Evolutionary conservation across 53 echinoderm and acorn worm species (phyloP).

Genomic region (Pentamera pediparva): DNA sequence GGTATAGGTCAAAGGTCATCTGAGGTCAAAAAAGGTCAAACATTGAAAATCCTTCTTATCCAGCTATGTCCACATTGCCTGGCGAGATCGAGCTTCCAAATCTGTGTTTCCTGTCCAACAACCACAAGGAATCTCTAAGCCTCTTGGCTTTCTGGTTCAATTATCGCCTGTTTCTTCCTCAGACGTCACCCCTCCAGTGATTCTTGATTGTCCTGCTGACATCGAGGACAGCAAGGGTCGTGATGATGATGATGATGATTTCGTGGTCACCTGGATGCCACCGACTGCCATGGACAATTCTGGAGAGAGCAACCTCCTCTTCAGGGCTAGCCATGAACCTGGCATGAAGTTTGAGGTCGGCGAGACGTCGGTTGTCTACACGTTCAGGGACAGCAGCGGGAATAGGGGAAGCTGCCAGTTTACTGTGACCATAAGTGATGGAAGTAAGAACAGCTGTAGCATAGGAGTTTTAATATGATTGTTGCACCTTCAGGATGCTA

Average conservation of each 20-base stretch:
- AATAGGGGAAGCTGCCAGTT: background rate
- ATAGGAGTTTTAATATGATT: no score
- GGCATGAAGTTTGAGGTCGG: background rate
- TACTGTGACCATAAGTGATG: slow-evolving; percentile 1
- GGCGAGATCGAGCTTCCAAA: no score
- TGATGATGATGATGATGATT: background rate
- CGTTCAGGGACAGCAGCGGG: background rate
- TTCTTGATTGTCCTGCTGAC: background rate
- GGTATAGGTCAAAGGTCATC: no score
- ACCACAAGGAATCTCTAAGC: background rate
- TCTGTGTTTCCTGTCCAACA: no score
- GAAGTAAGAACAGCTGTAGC: slow-evolving; percentile 8
- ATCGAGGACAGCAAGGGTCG: background rate
- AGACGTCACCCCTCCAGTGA: slow-evolving; percentile 2
- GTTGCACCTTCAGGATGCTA: background rate
- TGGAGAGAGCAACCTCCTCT: background rate
- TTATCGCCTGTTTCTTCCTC: background rate
- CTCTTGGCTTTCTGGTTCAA: no score
- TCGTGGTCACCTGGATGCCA: slow-evolving; percentile 2
- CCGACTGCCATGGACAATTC: slow-evolving; percentile 1
- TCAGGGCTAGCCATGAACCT: background rate
- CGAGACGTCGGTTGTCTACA: background rate
- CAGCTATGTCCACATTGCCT: no score
- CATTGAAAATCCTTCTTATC: no score
- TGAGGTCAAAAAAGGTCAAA: no score